Conservation (phyloP, 2,888 invertebrate species). For the Oligia strigilis region DNA sequence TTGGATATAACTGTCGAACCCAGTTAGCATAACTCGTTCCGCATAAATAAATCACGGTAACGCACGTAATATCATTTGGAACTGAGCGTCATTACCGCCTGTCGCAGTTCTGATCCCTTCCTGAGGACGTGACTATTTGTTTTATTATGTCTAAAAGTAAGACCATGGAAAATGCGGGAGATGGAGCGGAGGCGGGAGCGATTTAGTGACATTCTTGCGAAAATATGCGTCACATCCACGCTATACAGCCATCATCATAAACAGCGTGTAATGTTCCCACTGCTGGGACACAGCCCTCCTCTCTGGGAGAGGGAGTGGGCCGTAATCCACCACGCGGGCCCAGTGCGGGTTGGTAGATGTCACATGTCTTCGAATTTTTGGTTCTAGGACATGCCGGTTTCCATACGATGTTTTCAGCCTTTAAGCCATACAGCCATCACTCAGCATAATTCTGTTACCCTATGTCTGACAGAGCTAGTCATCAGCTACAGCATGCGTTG, state of each 20-base stretch:
- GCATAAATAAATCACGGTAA: conserved; percentile 54
- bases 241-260: not conserved
- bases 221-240: not conserved
- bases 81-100: conserved; percentile 58
- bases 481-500: not conserved
- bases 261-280: too few species aligned
- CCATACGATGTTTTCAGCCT: too few species aligned
- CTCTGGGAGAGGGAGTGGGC: too few species aligned
- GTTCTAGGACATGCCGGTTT: too few species aligned
- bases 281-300: too few species aligned
- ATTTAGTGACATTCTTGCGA: not conserved
- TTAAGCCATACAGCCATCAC: not conserved
- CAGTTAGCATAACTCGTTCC: conserved; percentile 45
- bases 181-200: not conserved
- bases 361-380: too few species aligned
- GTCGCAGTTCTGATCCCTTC: conserved; percentile 56
- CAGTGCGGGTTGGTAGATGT: too few species aligned
- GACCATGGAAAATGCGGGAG: conserved; percentile 6
- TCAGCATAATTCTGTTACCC: not conserved
- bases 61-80: conserved; percentile 54
- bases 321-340: too few species aligned
- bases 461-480: not conserved
- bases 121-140: conserved; percentile 63
- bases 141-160: conserved; percentile 56
- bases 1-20: conserved; percentile 38